Conservation (phyloP, 2,113 vertebrate genomes). For the Gulo gulo region DNA sequence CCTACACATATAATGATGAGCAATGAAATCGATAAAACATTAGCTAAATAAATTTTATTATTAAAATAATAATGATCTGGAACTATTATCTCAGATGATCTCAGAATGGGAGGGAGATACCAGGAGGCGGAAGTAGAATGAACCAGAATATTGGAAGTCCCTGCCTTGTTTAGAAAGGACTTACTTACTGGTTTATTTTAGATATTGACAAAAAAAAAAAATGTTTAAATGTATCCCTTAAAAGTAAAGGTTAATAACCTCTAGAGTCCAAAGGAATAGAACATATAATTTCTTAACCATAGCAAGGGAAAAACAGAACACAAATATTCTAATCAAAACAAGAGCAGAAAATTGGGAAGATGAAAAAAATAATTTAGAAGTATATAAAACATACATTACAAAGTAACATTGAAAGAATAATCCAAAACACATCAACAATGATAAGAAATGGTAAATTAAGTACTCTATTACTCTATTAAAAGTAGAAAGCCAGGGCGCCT, state of each 20-base stretch:
- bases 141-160: neutral
- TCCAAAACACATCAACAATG: neutral
- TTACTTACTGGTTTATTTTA: neutral
- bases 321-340: neutral
- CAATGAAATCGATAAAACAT: neutral
- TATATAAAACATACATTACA: neutral
- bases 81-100: neutral
- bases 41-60: neutral
- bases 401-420: slow-evolving; percentile 17
- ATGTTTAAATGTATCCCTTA: neutral
- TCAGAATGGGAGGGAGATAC: neutral
- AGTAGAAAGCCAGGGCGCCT: neutral
- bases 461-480: neutral
- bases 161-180: neutral
- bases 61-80: neutral
- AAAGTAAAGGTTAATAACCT: neutral
- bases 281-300: neutral
- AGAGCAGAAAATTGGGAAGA: neutral
- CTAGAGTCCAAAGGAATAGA: neutral
- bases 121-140: neutral
- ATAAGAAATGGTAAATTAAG: neutral
- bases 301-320: neutral
- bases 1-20: neutral
- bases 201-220: neutral
- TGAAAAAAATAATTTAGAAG: neutral